Conservation (phyloP, 2,888 invertebrate genomes). For the Cerceris rybyensis region DNA sequence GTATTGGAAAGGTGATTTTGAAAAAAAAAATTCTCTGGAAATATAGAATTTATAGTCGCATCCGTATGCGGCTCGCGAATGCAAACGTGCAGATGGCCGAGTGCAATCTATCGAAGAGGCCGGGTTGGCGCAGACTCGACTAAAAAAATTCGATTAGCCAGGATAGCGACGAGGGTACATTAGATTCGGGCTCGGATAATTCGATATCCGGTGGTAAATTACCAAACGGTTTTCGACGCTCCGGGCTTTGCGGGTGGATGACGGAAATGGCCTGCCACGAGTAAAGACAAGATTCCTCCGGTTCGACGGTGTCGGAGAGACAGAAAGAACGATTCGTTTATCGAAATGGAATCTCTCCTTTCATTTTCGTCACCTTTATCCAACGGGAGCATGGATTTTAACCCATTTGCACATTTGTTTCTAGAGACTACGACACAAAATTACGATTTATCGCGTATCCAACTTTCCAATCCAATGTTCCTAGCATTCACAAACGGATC, state of each 20-base stretch:
- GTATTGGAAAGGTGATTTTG: slow-evolving; percentile 5
- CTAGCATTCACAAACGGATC: too few species aligned
- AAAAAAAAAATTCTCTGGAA: slow-evolving; percentile 16
- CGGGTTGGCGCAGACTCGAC: slow-evolving; percentile 9
- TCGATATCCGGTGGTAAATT: slow-evolving; percentile 41
- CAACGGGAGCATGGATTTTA: too few species aligned
- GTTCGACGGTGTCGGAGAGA: background rate
- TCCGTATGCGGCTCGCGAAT: background rate
- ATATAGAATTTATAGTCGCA: background rate
- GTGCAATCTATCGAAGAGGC: slow-evolving; percentile 39
- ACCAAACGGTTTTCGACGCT: slow-evolving; percentile 43
- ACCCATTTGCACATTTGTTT: too few species aligned
- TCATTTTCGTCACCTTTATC: too few species aligned
- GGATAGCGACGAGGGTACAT: slow-evolving; percentile 35
- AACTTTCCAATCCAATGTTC: too few species aligned
- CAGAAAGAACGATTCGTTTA: too few species aligned
- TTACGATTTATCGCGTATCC: too few species aligned
- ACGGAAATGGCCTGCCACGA: background rate
- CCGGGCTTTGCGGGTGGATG: slow-evolving; percentile 18
- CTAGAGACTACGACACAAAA: too few species aligned
- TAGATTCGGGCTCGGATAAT: slow-evolving; percentile 45
- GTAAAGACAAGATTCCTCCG: slow-evolving; percentile 1
- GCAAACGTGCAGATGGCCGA: background rate
- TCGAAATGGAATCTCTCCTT: too few species aligned
- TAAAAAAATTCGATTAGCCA: slow-evolving; percentile 45